Conservation (phyloP, 1,140 invertebrate genomes). For the Nylanderia fulva region DNA sequence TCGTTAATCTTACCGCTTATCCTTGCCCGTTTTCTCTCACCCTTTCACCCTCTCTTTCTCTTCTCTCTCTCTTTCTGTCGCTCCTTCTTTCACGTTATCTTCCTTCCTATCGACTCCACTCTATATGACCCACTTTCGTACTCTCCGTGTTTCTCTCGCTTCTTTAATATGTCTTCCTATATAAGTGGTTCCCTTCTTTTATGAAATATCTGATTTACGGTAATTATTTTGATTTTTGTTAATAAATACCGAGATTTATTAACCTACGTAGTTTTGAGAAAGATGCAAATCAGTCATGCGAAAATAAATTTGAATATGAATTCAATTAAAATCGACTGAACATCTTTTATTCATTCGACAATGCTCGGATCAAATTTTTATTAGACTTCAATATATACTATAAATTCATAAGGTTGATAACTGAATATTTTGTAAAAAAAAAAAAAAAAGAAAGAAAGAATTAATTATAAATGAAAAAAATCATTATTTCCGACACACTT, state of each 20-base stretch:
- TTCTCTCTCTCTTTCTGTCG: neutral
- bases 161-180: slow-evolving; percentile 31
- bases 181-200: slow-evolving; percentile 27
- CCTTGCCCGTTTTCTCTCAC: slow-evolving; percentile 25
- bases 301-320: slow-evolving; percentile 4
- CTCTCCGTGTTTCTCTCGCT: slow-evolving; percentile 23
- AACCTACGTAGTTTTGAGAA: neutral
- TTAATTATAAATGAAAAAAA: slow-evolving; percentile 1
- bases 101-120: slow-evolving; percentile 47
- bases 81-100: slow-evolving; percentile 27
- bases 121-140: slow-evolving; percentile 42
- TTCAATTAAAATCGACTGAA: neutral
- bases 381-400: neutral
- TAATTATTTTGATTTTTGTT: neutral
- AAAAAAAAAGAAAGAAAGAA: neutral
- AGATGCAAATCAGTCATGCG: neutral
- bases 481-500: neutral
- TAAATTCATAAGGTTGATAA: neutral
- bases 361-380: neutral
- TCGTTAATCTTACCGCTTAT: slow-evolving; percentile 54
- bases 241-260: slow-evolving; percentile 6
- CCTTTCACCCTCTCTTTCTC: neutral
- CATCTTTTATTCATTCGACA: neutral
- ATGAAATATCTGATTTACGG: slow-evolving; percentile 23
- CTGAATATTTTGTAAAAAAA: neutral